Evolutionary conservation across 1,140 invertebrate species (phyloP).

Genomic region (Dendrolimus punctatus): DNA sequence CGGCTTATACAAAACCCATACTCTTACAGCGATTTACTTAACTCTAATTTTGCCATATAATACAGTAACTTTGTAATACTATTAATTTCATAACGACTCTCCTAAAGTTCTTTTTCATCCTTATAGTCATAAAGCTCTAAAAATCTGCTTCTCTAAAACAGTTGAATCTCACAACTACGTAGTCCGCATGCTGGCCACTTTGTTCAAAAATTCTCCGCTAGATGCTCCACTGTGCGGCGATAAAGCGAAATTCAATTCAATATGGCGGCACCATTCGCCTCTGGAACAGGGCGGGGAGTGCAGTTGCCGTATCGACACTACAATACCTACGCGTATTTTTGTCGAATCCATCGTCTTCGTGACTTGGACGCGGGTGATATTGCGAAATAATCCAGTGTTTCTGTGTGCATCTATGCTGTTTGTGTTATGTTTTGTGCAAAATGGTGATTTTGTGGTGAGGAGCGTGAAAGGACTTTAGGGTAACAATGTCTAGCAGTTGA

Average conservation of each 20-base stretch:
- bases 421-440: conserved; percentile 60
- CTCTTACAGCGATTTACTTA: no score
- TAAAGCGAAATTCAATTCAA: conserved; percentile 47
- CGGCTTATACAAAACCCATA: not conserved
- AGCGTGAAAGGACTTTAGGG: conserved; percentile 66
- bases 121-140: no score
- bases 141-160: no score
- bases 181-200: conserved; percentile 8
- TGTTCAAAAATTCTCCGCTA: conserved; percentile 33
- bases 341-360: conserved; percentile 53
- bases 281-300: conserved; percentile 67
- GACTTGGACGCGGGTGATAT: conserved; percentile 63
- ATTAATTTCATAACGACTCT: no score
- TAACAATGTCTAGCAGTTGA: conserved; percentile 71
- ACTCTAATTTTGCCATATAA: no score
- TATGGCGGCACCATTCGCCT: conserved; percentile 68
- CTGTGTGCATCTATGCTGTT: conserved; percentile 56
- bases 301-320: conserved; percentile 62
- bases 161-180: no score
- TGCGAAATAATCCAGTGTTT: conserved; percentile 61
- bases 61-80: no score
- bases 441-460: conserved; percentile 64
- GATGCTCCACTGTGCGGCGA: conserved; percentile 39
- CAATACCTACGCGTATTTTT: conserved; percentile 65
- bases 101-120: no score